Evolutionary conservation across 1,140 invertebrate species (phyloP), one percentile per base, ranked within the genome.

Genomic region (Drosophila athabasca): DNA sequence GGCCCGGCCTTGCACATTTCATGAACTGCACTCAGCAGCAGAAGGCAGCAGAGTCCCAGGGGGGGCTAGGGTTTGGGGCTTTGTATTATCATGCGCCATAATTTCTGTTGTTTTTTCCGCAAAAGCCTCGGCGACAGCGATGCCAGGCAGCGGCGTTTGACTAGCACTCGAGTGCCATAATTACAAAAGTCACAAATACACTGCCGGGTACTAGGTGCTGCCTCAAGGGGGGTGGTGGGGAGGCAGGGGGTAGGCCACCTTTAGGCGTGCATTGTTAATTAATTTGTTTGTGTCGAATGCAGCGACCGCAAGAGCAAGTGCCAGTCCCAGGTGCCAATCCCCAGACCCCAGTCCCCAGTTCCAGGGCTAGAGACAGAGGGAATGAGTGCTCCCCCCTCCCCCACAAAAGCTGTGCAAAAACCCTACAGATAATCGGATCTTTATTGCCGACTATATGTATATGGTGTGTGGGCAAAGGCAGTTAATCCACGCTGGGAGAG

Each of bases 91-190:
- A 65, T 64, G 67, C 66, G 76, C 72, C 62, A 76, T 73, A 69
- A 84, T 82, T 82, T 77, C 55, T 70, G 57, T 75, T 79, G 72
- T 59, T 67, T 78, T 71, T 78, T 74, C 64, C 64, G 64, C 65
- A 60, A 67, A 75, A 62, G 44, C 46, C 68, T 69, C 19, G 48
- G 50, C 54, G 64, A 26, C 59, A 62, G 35, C 35, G 35, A 39
- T 39, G 35, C 35, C 35, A 39, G 17, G 17, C 17, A 19, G 17
- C 17, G 1, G 11, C 11, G 35, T 3, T 73, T 59, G 81, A 87
- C 66, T 87, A 87, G 82, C 82, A 85, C 82, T 82, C 68, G 78
- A 76, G 70, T 79, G 81, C 69, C 83, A 85, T 85, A 85, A 85
- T 85, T 85, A 85, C 76, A 76, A 82, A 76, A 82, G 78, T 72